These are phyloP conservation scores for Lutraria rhynchaena DNA, from an alignment of 1,140 invertebrate species.

Conservation along the genomic window DNA sequence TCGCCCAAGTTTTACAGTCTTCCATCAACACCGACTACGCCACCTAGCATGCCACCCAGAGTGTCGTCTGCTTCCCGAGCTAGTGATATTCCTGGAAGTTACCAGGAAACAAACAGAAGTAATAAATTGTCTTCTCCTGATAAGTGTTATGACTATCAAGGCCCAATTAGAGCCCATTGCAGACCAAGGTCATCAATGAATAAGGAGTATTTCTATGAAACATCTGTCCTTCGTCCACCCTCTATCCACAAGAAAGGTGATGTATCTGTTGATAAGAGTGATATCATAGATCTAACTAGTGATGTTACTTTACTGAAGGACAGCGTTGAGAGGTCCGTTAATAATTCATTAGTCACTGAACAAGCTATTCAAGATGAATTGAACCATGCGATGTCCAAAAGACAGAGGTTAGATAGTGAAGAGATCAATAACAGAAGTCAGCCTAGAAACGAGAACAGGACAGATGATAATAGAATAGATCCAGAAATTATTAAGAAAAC, in stretches of 20 bases:
- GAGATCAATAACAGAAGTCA: slow-evolving; percentile 4
- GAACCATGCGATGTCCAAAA: slow-evolving; percentile 3
- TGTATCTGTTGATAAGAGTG: not conserved
- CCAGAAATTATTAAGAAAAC: not conserved
- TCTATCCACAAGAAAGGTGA: not conserved
- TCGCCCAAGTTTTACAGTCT: slow-evolving; percentile 22
- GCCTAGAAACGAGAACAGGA: no score
- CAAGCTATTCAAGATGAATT: slow-evolving; percentile 33
- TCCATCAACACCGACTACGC: slow-evolving; percentile 19
- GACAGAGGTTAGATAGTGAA: slow-evolving; percentile 18
- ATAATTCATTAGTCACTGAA: not conserved
- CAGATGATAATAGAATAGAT: not conserved
- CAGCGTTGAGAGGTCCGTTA: no score
- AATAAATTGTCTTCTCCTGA: not conserved
- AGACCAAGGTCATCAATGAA: slow-evolving; percentile 5
- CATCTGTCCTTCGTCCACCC: slow-evolving; percentile 28
- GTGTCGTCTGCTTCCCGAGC: not conserved
- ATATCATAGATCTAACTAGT: slow-evolving; percentile 27
- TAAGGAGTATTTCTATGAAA: slow-evolving; percentile 19
- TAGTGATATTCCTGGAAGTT: not conserved
- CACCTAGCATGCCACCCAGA: not conserved
- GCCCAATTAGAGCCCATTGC: slow-evolving; percentile 30
- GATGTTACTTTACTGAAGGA: not conserved
- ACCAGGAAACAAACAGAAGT: not conserved
- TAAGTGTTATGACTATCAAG: not conserved